These are phyloP conservation scores for Neosilurus hyrtlii DNA, from an alignment of 2,797 vertebrate species.

Conservation along the genomic window DNA sequence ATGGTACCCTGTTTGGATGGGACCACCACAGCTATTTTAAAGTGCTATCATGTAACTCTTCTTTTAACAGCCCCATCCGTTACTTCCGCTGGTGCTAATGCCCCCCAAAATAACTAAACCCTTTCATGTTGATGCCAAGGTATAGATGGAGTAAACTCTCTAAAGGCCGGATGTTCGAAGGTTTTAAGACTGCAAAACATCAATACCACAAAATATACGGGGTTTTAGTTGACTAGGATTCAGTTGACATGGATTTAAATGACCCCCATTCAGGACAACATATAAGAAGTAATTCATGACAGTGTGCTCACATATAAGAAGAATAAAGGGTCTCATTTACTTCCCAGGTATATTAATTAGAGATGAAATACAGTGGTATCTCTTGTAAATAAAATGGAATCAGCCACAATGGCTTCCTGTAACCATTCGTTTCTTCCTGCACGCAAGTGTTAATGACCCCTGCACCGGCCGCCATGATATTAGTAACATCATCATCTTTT, in stretches of 20 bases:
- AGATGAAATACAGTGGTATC: too few relatives aligned
- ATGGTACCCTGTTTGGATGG: constrained; percentile 37
- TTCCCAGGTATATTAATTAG: too few relatives aligned
- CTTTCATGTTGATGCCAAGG: constrained; percentile 38
- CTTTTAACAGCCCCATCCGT: constrained; percentile 48
- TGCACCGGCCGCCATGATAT: too few relatives aligned
- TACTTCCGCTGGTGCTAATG: constrained; percentile 51
- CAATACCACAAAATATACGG: neutral
- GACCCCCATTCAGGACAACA: neutral
- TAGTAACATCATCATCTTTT: too few relatives aligned
- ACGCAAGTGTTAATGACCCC: too few relatives aligned
- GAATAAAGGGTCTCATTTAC: neutral
- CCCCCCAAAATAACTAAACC: constrained; percentile 40
- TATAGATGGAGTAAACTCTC: constrained; percentile 21
- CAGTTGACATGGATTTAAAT: neutral
- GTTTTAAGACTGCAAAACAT: neutral
- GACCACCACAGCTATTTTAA: constrained; percentile 51
- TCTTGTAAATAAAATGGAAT: too few relatives aligned
- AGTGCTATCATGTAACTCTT: constrained; percentile 54
- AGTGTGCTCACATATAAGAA: neutral
- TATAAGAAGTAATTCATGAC: neutral
- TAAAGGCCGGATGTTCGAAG: constrained; percentile 9
- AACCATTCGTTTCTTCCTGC: too few relatives aligned
- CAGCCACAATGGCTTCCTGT: too few relatives aligned
- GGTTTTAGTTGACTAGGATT: neutral